Conservation (phyloP, 2,888 invertebrate genomes). For the Eumacrocentrus americanus region DNA sequence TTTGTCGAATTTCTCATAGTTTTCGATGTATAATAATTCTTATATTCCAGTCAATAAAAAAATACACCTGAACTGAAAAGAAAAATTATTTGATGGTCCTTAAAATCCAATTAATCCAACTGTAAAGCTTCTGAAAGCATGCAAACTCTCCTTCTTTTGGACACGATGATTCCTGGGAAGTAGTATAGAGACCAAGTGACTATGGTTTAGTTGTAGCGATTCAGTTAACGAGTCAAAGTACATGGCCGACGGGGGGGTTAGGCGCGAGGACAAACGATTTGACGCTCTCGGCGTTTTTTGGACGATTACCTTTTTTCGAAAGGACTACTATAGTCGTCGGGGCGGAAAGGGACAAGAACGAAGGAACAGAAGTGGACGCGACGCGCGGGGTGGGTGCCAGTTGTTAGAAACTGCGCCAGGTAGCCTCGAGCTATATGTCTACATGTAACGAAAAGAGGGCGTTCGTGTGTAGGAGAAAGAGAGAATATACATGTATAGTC, state of each 20-base stretch:
- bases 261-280: slow-evolving; percentile 31
- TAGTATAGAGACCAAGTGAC: too few species aligned
- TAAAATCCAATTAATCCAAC: too few species aligned
- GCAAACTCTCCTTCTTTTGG: too few species aligned
- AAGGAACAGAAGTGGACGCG: slow-evolving; percentile 32
- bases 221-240: slow-evolving; percentile 10
- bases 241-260: neutral
- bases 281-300: slow-evolving; percentile 39
- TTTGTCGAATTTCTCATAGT: too few species aligned
- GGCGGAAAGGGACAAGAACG: slow-evolving; percentile 24
- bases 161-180: too few species aligned
- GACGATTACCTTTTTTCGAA: slow-evolving; percentile 46
- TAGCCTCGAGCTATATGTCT: slow-evolving; percentile 53
- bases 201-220: slow-evolving; percentile 4
- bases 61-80: too few species aligned
- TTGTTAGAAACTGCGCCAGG: slow-evolving; percentile 51
- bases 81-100: too few species aligned
- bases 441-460: slow-evolving; percentile 39
- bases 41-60: too few species aligned
- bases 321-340: slow-evolving; percentile 23
- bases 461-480: slow-evolving; percentile 32
- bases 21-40: too few species aligned
- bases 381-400: slow-evolving; percentile 45
- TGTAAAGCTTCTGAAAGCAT: too few species aligned
- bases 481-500: slow-evolving; percentile 5